Conservation (phyloP, 2,797 vertebrate genomes). For the Enteromius argenteus region DNA sequence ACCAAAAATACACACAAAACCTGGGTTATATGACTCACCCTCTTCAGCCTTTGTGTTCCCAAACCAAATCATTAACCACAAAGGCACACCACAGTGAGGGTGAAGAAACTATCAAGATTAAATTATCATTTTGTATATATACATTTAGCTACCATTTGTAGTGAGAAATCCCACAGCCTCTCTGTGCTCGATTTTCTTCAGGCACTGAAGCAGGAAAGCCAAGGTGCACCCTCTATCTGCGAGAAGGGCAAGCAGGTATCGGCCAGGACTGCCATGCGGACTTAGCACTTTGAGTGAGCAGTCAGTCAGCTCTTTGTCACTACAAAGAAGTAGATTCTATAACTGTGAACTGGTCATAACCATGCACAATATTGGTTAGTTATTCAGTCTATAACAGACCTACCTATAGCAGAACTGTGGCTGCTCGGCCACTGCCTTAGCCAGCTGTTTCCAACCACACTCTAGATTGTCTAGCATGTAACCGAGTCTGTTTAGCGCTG, state of each 20-base stretch:
- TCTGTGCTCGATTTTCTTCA: slow-evolving; percentile 81
- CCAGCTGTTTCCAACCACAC: slow-evolving; percentile 85
- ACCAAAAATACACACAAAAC: slow-evolving; percentile 33
- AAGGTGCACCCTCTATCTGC: slow-evolving; percentile 79
- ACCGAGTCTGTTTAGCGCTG: slow-evolving; percentile 71
- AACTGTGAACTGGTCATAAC: background rate
- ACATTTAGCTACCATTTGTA: slow-evolving; percentile 31
- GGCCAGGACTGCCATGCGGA: slow-evolving; percentile 80
- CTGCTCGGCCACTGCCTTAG: slow-evolving; percentile 69
- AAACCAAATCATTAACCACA: background rate
- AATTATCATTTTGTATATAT: background rate
- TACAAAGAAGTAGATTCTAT: slow-evolving; percentile 57
- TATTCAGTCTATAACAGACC: background rate
- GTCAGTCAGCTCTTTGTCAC: slow-evolving; percentile 83
- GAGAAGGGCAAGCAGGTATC: slow-evolving; percentile 78
- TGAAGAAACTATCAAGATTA: background rate
- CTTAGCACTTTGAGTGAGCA: slow-evolving; percentile 86
- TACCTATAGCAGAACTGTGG: slow-evolving; percentile 84
- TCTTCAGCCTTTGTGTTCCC: background rate
- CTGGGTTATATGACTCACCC: background rate
- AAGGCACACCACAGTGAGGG: background rate
- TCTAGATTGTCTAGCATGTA: slow-evolving; percentile 80
- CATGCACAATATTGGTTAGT: background rate
- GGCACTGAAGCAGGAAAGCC: slow-evolving; percentile 78
- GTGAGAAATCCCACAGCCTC: slow-evolving; percentile 79